These are phyloP conservation scores for Coreoperca whiteheadi DNA, from an alignment of 2,113 vertebrate genomes.

Conservation along the genomic window DNA sequence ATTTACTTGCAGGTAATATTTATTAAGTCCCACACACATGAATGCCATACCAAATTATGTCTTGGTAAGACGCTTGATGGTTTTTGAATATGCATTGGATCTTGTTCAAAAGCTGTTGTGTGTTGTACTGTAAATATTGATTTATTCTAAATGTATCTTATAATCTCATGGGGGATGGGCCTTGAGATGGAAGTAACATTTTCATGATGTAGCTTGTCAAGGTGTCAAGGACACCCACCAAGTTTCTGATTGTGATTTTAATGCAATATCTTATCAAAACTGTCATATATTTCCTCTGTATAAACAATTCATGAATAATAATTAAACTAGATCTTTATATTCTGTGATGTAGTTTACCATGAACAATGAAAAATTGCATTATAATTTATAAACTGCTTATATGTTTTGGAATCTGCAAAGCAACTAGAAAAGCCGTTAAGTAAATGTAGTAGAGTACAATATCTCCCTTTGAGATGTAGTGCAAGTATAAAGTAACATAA, in stretches of 20 bases:
- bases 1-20: not conserved
- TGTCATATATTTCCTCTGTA: conserved; percentile 81
- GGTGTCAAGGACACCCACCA: conserved; percentile 65
- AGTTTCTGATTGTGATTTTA: conserved; percentile 82
- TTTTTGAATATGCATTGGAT: not conserved
- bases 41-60: not conserved
- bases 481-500: not conserved
- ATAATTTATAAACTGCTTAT: not conserved
- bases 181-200: not conserved
- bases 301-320: conserved; percentile 76
- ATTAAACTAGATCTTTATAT: not conserved
- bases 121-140: conserved; percentile 8
- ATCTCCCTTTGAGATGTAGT: not conserved
- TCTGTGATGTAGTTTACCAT: not conserved
- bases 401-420: not conserved
- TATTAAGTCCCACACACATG: not conserved
- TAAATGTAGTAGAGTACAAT: not conserved
- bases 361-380: not conserved
- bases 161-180: not conserved
- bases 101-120: not conserved
- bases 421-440: not conserved
- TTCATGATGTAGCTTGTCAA: not conserved
- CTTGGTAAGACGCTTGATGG: too few species aligned
- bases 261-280: conserved; percentile 83
- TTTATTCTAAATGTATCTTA: not conserved